Evolutionary conservation across 92 coral and sea anemone species (phyloP).

Genomic region (Muricea muricata): DNA sequence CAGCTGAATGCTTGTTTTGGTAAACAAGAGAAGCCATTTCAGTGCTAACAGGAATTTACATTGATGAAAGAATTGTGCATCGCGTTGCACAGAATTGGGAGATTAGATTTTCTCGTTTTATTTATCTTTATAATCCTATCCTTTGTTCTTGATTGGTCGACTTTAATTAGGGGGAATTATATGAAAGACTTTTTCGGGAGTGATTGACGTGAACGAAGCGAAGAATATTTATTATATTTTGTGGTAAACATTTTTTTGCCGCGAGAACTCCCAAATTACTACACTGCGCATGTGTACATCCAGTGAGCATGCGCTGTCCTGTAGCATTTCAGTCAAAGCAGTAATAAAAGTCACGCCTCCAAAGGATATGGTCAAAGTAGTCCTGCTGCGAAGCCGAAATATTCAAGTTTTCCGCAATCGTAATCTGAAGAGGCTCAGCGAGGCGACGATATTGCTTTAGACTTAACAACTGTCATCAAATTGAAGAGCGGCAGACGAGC

Average conservation of each 20-base stretch:
- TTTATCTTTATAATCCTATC: constrained; percentile 31
- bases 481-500: constrained; percentile 7
- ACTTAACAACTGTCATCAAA: constrained; percentile 46
- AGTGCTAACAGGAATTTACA: constrained; percentile 10
- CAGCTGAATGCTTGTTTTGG: constrained; percentile 3
- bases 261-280: constrained; percentile 12
- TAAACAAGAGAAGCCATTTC: constrained; percentile 39
- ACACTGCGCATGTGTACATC: constrained; percentile 32
- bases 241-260: constrained; percentile 8
- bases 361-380: not conserved
- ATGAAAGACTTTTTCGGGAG: not conserved
- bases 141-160: constrained; percentile 45
- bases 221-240: constrained; percentile 21
- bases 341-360: constrained; percentile 27
- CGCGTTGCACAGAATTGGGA: not conserved
- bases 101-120: constrained; percentile 26
- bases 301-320: constrained; percentile 40
- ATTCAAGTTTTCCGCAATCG: constrained; percentile 40
- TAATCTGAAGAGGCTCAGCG: constrained; percentile 56
- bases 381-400: constrained; percentile 37
- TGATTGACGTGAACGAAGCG: constrained; percentile 32
- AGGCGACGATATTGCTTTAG: constrained; percentile 44
- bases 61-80: not conserved
- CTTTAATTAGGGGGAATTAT: constrained; percentile 19
- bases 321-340: not conserved